Conservation (phyloP, 2,113 vertebrate genomes). For the Urocitellus parryii region DNA sequence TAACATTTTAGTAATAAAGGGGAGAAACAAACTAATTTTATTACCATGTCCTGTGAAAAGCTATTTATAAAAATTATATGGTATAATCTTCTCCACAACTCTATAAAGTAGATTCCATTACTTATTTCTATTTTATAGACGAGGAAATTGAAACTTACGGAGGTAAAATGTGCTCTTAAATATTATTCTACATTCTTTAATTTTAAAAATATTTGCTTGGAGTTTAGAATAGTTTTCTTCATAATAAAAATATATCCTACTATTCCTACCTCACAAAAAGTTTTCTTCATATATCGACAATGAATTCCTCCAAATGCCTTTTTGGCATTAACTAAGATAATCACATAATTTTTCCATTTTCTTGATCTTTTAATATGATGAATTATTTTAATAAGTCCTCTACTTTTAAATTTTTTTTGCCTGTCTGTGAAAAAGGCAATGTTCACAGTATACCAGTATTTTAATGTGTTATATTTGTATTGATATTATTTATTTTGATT, state of each 20-base stretch:
- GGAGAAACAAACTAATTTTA: neutral
- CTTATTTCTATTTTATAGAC: conserved; percentile 15
- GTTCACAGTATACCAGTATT: neutral
- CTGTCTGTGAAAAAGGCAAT: conserved; percentile 40
- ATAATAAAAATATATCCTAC: conserved; percentile 25
- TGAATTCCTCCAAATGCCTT: conserved; percentile 46
- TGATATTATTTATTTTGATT: conserved; percentile 59
- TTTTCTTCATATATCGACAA: neutral
- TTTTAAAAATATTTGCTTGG: conserved; percentile 41
- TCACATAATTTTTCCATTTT: conserved; percentile 30
- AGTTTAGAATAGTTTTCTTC: conserved; percentile 25
- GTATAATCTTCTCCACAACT: neutral
- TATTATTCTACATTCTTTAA: neutral
- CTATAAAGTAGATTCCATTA: neutral
- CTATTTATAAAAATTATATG: conserved; percentile 12
- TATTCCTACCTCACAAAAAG: neutral
- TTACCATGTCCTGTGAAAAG: neutral
- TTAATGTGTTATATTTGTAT: conserved; percentile 51
- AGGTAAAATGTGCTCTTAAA: neutral
- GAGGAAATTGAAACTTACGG: neutral
- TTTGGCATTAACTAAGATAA: conserved; percentile 37
- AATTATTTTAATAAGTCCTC: conserved; percentile 64
- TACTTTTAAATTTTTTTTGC: conserved; percentile 49
- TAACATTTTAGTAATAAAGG: conserved; percentile 2
- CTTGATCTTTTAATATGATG: conserved; percentile 51